These are phyloP conservation scores for Lithosia quadra DNA, from an alignment of 2,888 invertebrate species.

Conservation along the genomic window DNA sequence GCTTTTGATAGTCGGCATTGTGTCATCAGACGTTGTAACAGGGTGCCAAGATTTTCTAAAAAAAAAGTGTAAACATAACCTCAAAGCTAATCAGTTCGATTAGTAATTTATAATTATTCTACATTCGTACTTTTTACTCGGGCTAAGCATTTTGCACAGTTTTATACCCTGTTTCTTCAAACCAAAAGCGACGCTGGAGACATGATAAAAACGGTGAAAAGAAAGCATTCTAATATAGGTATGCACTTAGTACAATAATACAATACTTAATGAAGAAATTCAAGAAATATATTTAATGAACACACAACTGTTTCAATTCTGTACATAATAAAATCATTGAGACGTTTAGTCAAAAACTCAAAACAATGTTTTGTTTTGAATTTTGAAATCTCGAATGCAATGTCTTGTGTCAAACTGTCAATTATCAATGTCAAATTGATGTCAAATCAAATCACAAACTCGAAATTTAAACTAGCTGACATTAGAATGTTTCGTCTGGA, in stretches of 20 bases:
- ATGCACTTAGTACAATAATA: background rate
- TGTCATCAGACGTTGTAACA: slow-evolving; percentile 52
- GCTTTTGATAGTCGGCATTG: slow-evolving; percentile 73
- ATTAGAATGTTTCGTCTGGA: slow-evolving; percentile 5
- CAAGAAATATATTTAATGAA: background rate
- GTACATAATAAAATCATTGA: background rate
- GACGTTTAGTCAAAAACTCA: background rate
- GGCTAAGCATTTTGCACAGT: slow-evolving; percentile 79
- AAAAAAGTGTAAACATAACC: slow-evolving; percentile 34
- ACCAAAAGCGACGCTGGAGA: slow-evolving; percentile 60
- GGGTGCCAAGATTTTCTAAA: slow-evolving; percentile 74
- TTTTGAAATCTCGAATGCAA: background rate
- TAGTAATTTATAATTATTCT: background rate
- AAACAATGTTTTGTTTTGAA: slow-evolving; percentile 8
- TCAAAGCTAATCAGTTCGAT: slow-evolving; percentile 16
- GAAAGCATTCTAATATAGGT: slow-evolving; percentile 50
- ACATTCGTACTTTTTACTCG: slow-evolving; percentile 68
- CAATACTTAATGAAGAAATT: background rate
- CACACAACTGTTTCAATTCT: background rate
- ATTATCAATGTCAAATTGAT: too few species aligned
- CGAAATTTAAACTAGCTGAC: slow-evolving; percentile 10
- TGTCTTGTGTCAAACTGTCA: background rate
- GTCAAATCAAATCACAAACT: background rate
- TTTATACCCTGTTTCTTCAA: slow-evolving; percentile 76
- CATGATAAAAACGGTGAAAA: slow-evolving; percentile 70